Evolutionary conservation across 2,113 vertebrate species (phyloP).

Genomic region (Desmodus rotundus): DNA sequence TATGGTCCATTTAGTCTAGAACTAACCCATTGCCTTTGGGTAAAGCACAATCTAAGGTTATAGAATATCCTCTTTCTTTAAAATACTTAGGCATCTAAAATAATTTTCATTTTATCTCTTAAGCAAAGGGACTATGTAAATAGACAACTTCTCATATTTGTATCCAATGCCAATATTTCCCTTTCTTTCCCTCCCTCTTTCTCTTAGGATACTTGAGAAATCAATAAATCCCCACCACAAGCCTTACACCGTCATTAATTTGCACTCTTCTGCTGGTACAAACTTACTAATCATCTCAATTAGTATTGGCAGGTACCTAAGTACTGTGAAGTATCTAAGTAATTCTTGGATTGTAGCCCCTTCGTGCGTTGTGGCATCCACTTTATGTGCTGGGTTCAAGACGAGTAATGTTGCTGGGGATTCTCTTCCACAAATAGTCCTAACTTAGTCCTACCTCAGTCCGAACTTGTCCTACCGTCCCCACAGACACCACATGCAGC

Average conservation of each 20-base stretch:
- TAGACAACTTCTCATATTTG: background rate
- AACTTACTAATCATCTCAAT: background rate
- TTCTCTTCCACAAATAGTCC: background rate
- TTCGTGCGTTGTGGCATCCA: background rate
- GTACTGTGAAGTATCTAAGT: too few relatives aligned
- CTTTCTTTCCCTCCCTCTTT: background rate
- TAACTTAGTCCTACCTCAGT: background rate
- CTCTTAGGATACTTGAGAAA: background rate
- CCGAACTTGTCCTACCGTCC: background rate
- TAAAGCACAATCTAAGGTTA: background rate
- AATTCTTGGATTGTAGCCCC: background rate
- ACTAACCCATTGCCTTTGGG: background rate
- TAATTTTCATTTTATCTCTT: slow-evolving; percentile 2
- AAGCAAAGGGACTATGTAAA: background rate
- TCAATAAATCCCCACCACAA: background rate
- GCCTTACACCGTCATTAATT: background rate
- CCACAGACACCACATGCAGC: background rate
- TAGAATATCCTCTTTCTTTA: background rate
- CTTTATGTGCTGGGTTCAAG: background rate
- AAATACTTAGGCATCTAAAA: background rate
- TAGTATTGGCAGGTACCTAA: background rate
- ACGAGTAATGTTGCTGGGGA: background rate
- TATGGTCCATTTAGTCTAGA: background rate
- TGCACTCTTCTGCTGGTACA: background rate
- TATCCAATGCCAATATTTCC: background rate